phyloP scores from a whole-genome alignment of 1,140 invertebrate species.

The Caenorhabditis inopinata region DNA sequence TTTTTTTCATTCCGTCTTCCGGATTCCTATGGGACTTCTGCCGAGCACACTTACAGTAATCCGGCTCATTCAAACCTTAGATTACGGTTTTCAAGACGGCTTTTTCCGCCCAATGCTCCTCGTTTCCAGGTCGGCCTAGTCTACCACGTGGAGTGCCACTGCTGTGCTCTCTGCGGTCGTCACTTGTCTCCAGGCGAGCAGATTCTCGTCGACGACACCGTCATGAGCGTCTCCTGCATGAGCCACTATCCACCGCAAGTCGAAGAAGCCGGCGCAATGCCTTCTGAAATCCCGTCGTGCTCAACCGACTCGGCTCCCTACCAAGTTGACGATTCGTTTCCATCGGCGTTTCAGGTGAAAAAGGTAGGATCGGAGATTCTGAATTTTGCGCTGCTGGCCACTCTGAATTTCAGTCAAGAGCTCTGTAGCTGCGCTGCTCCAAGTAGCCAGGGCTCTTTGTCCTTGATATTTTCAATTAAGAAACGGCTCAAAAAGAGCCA shows the following conservation, averaged over 20 bases:
- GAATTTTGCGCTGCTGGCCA: slow-evolving; percentile 72
- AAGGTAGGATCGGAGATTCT: slow-evolving; percentile 36
- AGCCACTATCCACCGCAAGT: slow-evolving; percentile 17
- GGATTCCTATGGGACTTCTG: too few species aligned
- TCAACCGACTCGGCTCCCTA: not conserved
- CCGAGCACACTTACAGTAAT: too few species aligned
- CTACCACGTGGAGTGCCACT: slow-evolving; percentile 97
- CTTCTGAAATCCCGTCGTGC: not conserved
- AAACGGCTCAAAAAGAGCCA: too few species aligned
- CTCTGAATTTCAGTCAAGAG: not conserved
- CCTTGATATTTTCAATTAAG: too few species aligned
- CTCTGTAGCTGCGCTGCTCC: too few species aligned
- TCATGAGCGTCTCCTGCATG: slow-evolving; percentile 92
- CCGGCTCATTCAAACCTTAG: too few species aligned
- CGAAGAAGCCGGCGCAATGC: not conserved
- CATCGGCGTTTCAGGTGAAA: not conserved
- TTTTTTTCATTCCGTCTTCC: too few species aligned
- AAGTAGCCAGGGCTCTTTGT: too few species aligned
- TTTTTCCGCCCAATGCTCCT: not conserved
- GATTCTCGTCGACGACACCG: slow-evolving; percentile 92
- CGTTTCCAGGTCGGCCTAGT: slow-evolving; percentile 55
- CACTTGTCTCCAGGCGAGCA: slow-evolving; percentile 95
- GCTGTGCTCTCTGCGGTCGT: slow-evolving; percentile 91
- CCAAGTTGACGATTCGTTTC: not conserved
- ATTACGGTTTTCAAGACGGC: too few species aligned